Evolutionary conservation across 1,140 invertebrate genomes (phyloP).

Genomic region (Zaprionus nigranus): DNA sequence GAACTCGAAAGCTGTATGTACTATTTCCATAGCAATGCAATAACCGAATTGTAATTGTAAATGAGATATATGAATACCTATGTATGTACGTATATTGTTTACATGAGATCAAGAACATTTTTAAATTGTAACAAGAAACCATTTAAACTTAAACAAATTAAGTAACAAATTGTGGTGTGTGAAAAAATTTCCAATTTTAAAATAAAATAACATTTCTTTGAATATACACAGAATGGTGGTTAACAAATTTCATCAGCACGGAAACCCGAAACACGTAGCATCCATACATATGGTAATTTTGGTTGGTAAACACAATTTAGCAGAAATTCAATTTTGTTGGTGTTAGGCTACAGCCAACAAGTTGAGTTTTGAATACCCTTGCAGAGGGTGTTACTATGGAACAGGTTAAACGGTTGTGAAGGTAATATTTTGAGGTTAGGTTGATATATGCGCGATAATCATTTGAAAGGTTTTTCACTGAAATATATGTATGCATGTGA

Average conservation of each 20-base stretch:
- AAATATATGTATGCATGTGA: too few relatives aligned
- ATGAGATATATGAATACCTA: conserved; percentile 9
- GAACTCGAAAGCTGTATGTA: conserved; percentile 33
- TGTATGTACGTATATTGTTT: conserved; percentile 22
- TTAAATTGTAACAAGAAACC: conserved; percentile 39
- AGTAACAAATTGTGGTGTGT: conserved; percentile 70
- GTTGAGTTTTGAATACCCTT: conserved; percentile 16
- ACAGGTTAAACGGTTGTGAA: neutral
- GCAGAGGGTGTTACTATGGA: neutral
- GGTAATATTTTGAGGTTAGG: neutral
- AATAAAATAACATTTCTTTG: conserved; percentile 75
- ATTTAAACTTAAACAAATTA: conserved; percentile 52
- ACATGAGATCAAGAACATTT: conserved; percentile 28
- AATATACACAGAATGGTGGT: conserved; percentile 31
- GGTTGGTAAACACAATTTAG: conserved; percentile 23
- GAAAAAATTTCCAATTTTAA: conserved; percentile 76
- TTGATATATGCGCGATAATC: too few relatives aligned
- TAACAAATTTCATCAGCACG: conserved; percentile 36
- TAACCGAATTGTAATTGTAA: conserved; percentile 30
- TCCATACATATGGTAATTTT: conserved; percentile 65
- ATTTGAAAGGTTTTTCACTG: too few relatives aligned
- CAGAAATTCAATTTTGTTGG: conserved; percentile 55
- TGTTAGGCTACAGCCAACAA: conserved; percentile 21
- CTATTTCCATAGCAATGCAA: conserved; percentile 27
- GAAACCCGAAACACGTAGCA: conserved; percentile 47